Conservation (phyloP, 2,797 vertebrate species). For the Epinephelus coioides region DNA sequence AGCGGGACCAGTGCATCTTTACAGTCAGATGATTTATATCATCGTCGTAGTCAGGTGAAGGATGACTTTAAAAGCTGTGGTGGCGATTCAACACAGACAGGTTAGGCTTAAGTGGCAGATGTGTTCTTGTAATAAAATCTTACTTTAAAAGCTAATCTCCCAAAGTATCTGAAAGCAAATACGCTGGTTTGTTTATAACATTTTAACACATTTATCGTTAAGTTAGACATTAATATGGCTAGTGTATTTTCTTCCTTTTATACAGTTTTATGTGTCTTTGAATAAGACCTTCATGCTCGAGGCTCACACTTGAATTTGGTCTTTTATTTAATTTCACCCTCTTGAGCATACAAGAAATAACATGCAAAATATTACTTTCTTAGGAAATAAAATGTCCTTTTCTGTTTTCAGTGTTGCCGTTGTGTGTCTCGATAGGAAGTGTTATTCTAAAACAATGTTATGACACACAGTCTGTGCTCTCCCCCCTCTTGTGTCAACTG, state of each 20-base stretch:
- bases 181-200: not conserved
- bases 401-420: not conserved
- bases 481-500: not conserved
- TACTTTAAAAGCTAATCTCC: not conserved
- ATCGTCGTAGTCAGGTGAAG: not conserved
- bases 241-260: no score
- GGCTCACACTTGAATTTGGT: no score
- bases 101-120: not conserved
- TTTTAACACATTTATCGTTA: no score
- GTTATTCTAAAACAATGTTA: not conserved
- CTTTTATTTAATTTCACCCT: no score
- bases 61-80: conserved; percentile 5
- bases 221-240: no score
- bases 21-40: not conserved
- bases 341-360: not conserved
- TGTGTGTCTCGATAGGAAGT: not conserved
- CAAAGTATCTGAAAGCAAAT: not conserved
- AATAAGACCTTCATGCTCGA: no score
- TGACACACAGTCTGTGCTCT: not conserved
- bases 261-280: no score
- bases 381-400: not conserved
- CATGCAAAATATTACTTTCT: not conserved
- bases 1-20: not conserved
- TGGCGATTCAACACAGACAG: not conserved
- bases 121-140: not conserved